Base-by-base conservation (phyloP, 2,888 invertebrate genomes). In the Vanessa cardui region DNA sequence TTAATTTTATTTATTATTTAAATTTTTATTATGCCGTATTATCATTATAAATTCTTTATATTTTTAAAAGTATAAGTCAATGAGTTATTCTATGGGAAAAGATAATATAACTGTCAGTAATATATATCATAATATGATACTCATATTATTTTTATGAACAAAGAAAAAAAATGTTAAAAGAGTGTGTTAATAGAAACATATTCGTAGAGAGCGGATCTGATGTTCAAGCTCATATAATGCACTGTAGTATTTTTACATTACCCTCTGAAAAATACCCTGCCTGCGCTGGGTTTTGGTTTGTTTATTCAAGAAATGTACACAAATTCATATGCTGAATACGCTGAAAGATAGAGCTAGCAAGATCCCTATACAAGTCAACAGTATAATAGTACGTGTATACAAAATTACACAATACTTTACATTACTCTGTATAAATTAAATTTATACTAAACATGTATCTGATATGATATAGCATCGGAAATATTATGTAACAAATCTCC, bases 381-480 rank as follows among this genome's bases (percentile, higher is more conserved):
- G n/a, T 56, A 62, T 47, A 49, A 83, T 80, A 76, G 82, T 45
- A 56, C 46, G 33, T 47, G 81, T 82, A 72, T 80, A 56, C 56
- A 56, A 56, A 18, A 56, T 39, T 56, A 12, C 39, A 56, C n/a
- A 56, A 56, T 18, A 56, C 12, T n/a, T 56, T 39, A 56, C 31
- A 54, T 16, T 31, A 26, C n/a, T 54, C 39, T 33, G 18, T 18
- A 56, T 56, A 56, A 39, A 56, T 56, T 56, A 39, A 39, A 18
- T 39, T 56, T 33, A 18, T 56, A 56, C 15, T 52, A 21, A 26
- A 26, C 26, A 26, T 26, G 26, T 5, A 26, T 26, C 1, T 5
- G 5, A 26, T 26, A 5, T 3, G 26, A 2, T 2, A 26, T 26
- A 26, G 4, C 26, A 26, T 26, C 26, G 26, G 26, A 26, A 26